These are phyloP conservation scores for Lathamus discolor DNA, from an alignment of 2,113 vertebrate species.

Conservation along the genomic window DNA sequence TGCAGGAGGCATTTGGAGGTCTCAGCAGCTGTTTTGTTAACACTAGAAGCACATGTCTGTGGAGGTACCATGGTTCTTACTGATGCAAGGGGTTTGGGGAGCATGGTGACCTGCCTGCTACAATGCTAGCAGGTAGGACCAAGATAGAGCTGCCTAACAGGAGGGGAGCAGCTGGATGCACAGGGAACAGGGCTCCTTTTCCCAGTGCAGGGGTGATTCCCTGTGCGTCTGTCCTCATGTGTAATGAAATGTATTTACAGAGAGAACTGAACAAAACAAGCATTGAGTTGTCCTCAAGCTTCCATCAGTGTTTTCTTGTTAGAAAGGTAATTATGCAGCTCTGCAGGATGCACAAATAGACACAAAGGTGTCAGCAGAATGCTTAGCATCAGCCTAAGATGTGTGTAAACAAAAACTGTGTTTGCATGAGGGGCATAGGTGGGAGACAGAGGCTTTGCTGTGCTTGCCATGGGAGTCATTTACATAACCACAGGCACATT, in stretches of 20 bases:
- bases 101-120: background rate
- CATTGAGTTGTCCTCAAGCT: background rate
- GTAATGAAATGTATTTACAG: background rate
- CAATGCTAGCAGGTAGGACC: background rate
- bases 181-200: background rate
- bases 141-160: background rate
- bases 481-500: background rate
- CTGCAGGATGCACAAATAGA: background rate
- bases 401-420: no score
- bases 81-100: background rate
- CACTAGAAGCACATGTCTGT: background rate
- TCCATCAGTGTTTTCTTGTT: background rate
- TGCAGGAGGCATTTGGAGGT: background rate
- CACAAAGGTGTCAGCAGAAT: background rate
- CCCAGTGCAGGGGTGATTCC: no score
- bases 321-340: background rate
- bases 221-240: fast-evolving
- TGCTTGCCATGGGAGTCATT: no score
- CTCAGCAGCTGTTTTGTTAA: background rate
- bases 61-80: background rate
- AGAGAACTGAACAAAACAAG: background rate
- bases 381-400: background rate
- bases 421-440: background rate
- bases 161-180: no score
- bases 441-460: background rate